phyloP scores from a whole-genome alignment of 2,888 invertebrate genomes.

The Melinaea menophilus region DNA sequence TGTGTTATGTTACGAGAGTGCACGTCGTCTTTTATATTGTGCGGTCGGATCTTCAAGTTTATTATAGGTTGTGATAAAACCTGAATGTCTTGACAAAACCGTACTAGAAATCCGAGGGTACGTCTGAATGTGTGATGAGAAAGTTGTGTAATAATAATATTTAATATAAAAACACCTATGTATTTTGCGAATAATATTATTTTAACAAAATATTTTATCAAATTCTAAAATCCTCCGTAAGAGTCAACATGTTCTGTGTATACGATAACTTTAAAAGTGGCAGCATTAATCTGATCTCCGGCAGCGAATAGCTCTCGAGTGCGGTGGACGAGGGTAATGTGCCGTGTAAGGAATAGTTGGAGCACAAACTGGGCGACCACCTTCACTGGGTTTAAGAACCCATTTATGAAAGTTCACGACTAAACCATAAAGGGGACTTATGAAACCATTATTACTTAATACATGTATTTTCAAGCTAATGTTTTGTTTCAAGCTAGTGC shows the following conservation, averaged over 20 bases:
- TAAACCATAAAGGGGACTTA: not conserved
- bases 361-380: conserved; percentile 54
- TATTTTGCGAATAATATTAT: too few species aligned
- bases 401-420: too few species aligned
- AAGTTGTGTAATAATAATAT: not conserved
- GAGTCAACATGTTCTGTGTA: conserved; percentile 28
- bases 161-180: not conserved
- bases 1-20: too few species aligned
- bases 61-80: not conserved
- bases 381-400: too few species aligned
- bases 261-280: conserved; percentile 74
- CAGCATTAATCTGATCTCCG: conserved; percentile 74
- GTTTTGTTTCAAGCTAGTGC: too few species aligned
- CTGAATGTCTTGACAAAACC: not conserved
- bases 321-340: conserved; percentile 72
- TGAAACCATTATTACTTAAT: too few species aligned
- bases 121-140: not conserved
- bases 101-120: not conserved
- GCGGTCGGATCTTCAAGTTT: conserved; percentile 3
- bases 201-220: too few species aligned
- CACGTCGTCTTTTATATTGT: not conserved
- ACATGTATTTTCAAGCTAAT: too few species aligned
- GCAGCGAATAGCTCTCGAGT: conserved; percentile 71
- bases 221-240: too few species aligned
- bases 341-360: conserved; percentile 66